Percentiles rank a stretch among this genome's conserved stretches.
Conservation (phyloP, 35 echinoderm and acorn worm genomes). For the Ptychodera flava region DNA sequence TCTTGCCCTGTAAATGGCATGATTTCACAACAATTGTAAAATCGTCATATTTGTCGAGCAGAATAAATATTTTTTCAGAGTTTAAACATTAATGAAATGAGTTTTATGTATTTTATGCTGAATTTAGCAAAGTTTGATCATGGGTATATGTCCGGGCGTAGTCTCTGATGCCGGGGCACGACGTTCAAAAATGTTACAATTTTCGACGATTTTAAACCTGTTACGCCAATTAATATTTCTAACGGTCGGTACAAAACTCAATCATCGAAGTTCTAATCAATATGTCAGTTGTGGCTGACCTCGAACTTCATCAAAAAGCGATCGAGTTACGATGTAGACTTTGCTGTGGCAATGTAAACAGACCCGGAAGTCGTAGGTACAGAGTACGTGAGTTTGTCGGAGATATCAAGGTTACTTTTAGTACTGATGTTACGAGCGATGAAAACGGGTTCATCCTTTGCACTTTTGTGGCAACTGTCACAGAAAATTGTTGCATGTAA, state of each 20-base stretch:
- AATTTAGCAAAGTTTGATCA: neutral
- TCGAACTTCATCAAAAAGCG: neutral
- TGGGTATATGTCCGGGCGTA: neutral
- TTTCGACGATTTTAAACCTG: neutral
- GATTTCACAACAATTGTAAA: too few species aligned
- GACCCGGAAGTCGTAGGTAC: neutral
- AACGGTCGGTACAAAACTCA: neutral
- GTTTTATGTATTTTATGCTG: neutral
- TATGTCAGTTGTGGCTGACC: neutral
- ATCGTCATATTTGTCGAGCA: too few species aligned
- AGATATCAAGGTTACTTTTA: neutral
- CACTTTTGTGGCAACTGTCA: neutral
- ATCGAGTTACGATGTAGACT: neutral
- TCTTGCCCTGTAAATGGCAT: too few species aligned
- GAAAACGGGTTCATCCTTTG: neutral
- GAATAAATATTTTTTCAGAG: neutral
- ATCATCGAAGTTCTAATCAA: neutral
- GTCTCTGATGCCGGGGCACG: neutral
- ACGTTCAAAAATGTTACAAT: neutral
- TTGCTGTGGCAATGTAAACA: neutral
- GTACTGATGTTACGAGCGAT: neutral
- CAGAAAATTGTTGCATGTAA: neutral
- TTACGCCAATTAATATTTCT: neutral
- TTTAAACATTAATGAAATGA: neutral
- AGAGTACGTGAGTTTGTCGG: neutral